phyloP scores from a whole-genome alignment of 2,888 invertebrate species.

The Cantharis lateralis region DNA sequence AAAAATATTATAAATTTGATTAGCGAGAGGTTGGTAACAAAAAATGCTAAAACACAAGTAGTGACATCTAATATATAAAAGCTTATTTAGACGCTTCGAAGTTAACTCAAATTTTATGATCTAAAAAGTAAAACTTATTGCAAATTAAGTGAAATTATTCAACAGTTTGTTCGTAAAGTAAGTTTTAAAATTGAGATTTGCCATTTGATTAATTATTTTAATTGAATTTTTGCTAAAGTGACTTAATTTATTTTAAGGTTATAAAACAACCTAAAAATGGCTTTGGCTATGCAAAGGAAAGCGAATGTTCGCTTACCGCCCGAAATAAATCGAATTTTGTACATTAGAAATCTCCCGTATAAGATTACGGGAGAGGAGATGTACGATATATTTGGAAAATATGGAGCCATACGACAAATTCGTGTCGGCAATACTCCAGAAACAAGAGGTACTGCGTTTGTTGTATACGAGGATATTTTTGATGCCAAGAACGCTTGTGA shows the following conservation, averaged over 20 bases:
- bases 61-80: background rate
- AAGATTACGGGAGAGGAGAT: constrained; percentile 99
- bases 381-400: constrained; percentile 99
- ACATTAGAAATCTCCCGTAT: constrained; percentile 96
- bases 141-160: background rate
- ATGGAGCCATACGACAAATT: constrained; percentile 98
- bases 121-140: background rate
- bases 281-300: constrained; percentile 75
- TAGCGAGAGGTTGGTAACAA: background rate
- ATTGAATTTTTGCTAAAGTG: background rate
- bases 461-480: constrained; percentile 99
- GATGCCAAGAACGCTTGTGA: constrained; percentile 99
- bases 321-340: constrained; percentile 96
- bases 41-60: background rate
- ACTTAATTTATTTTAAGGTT: background rate
- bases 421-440: constrained; percentile 97
- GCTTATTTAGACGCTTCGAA: background rate
- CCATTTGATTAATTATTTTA: background rate
- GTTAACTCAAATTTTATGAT: background rate
- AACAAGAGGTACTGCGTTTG: constrained; percentile 98
- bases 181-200: background rate
- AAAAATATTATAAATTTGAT: background rate
- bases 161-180: background rate
- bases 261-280: constrained; percentile 55
- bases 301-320: constrained; percentile 92